A percentile compares a stretch with the other conserved stretches of the same genome.
phyloP scores from a whole-genome alignment of 2,113 vertebrate genomes.

The Coptodon rendalli region DNA sequence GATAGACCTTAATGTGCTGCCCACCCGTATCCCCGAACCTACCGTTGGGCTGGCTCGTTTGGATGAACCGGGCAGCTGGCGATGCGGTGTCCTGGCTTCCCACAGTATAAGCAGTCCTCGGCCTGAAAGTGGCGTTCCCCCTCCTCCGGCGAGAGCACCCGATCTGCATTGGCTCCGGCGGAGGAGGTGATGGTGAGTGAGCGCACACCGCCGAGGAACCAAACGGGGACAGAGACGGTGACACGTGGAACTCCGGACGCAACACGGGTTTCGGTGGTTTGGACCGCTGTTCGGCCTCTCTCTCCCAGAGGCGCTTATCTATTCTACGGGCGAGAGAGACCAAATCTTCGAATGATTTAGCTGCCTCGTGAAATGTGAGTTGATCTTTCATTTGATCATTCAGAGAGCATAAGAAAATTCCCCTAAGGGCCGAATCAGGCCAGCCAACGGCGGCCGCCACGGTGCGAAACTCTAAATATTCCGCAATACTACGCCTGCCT shows the following conservation, averaged over 20 bases:
- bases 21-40: not conserved
- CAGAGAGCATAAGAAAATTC: not conserved
- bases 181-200: not conserved
- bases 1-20: not conserved
- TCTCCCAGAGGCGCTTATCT: not conserved
- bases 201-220: not conserved
- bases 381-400: not conserved
- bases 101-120: not conserved
- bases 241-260: rapidly evolving
- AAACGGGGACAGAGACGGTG: rapidly evolving
- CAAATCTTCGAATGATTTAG: not conserved
- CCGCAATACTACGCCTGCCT: rapidly evolving
- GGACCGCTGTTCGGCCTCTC: not conserved
- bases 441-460: not conserved
- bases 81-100: not conserved
- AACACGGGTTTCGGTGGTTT: not conserved
- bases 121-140: not conserved
- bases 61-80: not conserved
- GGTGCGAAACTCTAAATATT: not conserved
- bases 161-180: not conserved
- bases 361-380: not conserved
- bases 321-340: not conserved
- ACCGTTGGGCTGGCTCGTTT: not conserved
- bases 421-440: not conserved
- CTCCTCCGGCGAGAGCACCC: not conserved